These are phyloP conservation scores for Lophotis ruficrista DNA, from an alignment of 2,113 vertebrate genomes.

Conservation along the genomic window DNA sequence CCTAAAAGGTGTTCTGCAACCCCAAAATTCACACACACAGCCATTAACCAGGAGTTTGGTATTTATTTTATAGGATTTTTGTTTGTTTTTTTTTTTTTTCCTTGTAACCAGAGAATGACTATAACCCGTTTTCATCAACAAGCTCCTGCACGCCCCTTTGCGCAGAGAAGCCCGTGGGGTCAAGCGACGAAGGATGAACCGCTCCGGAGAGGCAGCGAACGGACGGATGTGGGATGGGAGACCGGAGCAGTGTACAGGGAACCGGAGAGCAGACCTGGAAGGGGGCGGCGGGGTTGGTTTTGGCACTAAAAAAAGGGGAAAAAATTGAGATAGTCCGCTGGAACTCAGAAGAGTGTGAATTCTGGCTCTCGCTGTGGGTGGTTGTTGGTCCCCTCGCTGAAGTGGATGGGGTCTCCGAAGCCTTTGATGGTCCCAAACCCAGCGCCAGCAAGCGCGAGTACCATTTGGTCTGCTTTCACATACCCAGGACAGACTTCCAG, in stretches of 20 bases:
- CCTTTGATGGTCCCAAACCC: background rate
- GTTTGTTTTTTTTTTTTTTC: background rate
- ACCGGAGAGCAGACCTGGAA: background rate
- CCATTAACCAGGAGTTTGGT: background rate
- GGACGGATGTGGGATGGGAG: fast-evolving
- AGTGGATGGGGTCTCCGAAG: background rate
- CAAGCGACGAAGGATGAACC: background rate
- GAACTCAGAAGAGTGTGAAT: fast-evolving
- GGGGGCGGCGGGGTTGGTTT: background rate
- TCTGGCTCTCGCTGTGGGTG: background rate
- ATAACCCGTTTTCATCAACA: background rate
- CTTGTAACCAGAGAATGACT: conserved; percentile 7
- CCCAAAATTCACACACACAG: background rate
- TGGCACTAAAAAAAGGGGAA: conserved; percentile 44
- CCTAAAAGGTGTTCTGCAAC: fast-evolving
- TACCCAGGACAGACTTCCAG: background rate
- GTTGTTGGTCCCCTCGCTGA: background rate
- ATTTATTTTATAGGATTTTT: conserved; percentile 56
- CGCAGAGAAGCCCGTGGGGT: background rate
- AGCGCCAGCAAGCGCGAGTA: fast-evolving
- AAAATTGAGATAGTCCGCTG: background rate
- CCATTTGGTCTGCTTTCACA: background rate
- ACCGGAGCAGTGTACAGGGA: background rate
- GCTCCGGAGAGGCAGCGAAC: background rate
- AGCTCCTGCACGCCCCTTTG: background rate